A percentile compares a stretch with the other conserved stretches of the same genome.
These are phyloP conservation scores for Melikaiella ostensackeni DNA, from an alignment of 2,888 invertebrate species.

Conservation along the genomic window DNA sequence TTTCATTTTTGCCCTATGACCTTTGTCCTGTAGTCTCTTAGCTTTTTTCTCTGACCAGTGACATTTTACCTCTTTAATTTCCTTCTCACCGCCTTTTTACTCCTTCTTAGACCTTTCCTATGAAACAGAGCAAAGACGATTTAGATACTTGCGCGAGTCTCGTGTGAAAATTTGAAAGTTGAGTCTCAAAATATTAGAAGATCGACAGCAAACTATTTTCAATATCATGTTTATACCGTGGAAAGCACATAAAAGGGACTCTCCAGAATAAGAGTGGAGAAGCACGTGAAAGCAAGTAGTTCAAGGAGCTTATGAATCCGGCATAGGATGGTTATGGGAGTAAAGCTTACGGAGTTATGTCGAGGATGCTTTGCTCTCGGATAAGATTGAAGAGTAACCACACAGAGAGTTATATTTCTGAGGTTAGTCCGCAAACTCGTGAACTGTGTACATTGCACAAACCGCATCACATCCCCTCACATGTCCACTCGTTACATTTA, in stretches of 20 bases:
- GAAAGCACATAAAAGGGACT: conserved; percentile 8
- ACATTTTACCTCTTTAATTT: no score
- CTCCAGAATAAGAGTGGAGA: conserved; percentile 10
- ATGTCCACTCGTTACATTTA: conserved; percentile 24
- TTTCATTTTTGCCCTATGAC: no score
- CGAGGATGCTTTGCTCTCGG: conserved; percentile 65
- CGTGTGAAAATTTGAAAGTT: not conserved
- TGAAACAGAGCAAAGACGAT: no score
- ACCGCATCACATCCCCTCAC: conserved; percentile 6
- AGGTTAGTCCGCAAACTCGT: conserved; percentile 70
- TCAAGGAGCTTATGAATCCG: conserved; percentile 64
- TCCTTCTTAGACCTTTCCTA: no score
- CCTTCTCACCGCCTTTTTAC: no score
- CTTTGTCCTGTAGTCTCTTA: no score
- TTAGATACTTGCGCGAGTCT: no score
- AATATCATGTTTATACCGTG: not conserved
- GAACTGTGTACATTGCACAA: conserved; percentile 47
- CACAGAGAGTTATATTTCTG: conserved; percentile 70
- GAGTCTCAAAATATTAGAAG: not conserved
- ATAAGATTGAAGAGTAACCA: conserved; percentile 69
- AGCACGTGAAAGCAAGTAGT: conserved; percentile 50
- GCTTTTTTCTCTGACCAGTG: no score
- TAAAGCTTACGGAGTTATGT: conserved; percentile 65
- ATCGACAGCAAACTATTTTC: not conserved
- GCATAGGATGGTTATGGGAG: conserved; percentile 55